Percentiles rank a stretch among this genome's conserved stretches.
phyloP scores from a whole-genome alignment of 2,113 vertebrate genomes.

The Sterrhoptilus dennistouni region DNA sequence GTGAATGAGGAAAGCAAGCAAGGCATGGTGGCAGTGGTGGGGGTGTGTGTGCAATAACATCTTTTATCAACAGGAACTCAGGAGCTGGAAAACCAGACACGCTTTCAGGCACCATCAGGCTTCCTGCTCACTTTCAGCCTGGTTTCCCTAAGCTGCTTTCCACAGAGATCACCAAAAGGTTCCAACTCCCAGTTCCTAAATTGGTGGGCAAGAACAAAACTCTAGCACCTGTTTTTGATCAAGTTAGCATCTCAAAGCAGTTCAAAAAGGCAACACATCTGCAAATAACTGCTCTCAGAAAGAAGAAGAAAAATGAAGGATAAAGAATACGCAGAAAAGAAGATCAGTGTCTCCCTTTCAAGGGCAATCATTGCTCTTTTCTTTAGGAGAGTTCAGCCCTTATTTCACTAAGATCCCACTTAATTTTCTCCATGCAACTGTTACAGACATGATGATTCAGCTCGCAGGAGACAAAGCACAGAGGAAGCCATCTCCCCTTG shows the following conservation, averaged over 20 bases:
- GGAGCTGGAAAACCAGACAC: neutral
- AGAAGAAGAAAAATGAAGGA: neutral
- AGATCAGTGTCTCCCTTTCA: neutral
- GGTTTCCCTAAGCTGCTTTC: neutral
- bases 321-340: neutral
- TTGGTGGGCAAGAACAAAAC: neutral
- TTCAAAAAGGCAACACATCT: neutral
- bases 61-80: slow-evolving; percentile 17
- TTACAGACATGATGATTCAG: neutral
- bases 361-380: neutral
- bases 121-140: neutral
- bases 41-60: neutral
- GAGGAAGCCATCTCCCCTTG: neutral
- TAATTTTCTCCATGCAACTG: neutral
- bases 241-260: neutral
- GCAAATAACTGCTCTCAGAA: neutral
- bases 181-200: neutral
- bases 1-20: neutral
- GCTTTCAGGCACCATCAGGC: neutral
- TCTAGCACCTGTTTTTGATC: neutral
- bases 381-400: neutral
- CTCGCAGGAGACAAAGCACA: neutral
- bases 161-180: neutral
- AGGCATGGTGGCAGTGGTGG: neutral
- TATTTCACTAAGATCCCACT: neutral